Evolutionary conservation across 2,797 vertebrate species (phyloP), one percentile per base, ranked within the genome.

Genomic region (Semaprochilodus insignis): DNA sequence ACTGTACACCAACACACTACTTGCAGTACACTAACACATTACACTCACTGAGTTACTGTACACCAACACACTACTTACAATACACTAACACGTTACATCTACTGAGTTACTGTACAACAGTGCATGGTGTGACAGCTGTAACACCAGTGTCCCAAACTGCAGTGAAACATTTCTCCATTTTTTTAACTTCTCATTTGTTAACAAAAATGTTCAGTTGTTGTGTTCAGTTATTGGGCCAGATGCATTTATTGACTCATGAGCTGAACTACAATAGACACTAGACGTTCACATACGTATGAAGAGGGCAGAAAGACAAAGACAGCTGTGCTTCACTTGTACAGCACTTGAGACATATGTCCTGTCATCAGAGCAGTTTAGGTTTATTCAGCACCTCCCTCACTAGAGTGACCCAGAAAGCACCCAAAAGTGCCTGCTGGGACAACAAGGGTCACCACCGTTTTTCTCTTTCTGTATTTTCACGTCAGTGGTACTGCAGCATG

Each of bases 391-490:
- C 31, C 57, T 51, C 48, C 66, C 80, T 65, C 40, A 17, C 65
- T 71, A 15, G 55, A 31, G 40, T 36, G 48, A 63, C 23, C 36
- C 36, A 52, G 59, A n/a, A 67, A 75, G 27, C 21, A 31, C 44
- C 31, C 15, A 6, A 63, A 80, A 80, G 14, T 62, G 66, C 55
- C 66, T 66, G 21, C 77, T n/a, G 23, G 57, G 31, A 66, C 44
- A 78, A 81, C 34, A 78, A 8, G 19, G 44, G 70, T 78, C 76
- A 69, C 36, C 60, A 27, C 34, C 16, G 74, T 78, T 19, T 60
- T 17, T 25, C 36, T 67, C 25, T 74, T 67, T 27, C 8, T 40
- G 0, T 7, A 19, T 52, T 51, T 6, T 31, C 11, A 5, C 21
- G 4, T 77, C 44, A 73, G 67, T 36, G 67, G 44, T 81, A 75